Conservation (phyloP, 2,888 invertebrate genomes). For the Thymelicus sylvestris region DNA sequence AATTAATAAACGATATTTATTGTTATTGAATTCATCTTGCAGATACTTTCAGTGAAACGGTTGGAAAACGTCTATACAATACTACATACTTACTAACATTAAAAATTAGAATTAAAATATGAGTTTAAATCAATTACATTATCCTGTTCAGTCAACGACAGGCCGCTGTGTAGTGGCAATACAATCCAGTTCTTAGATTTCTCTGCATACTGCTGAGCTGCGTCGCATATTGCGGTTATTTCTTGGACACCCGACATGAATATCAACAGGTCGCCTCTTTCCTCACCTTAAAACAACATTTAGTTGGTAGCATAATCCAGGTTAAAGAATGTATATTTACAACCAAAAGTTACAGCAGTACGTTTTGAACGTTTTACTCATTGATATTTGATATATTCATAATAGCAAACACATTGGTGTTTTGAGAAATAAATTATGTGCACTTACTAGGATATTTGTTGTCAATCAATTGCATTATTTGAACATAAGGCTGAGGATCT, state of each 20-base stretch:
- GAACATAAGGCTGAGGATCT: constrained; percentile 97
- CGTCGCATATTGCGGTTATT: constrained; percentile 94
- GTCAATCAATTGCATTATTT: constrained; percentile 96
- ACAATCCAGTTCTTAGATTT: constrained; percentile 95
- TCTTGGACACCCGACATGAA: constrained; percentile 98
- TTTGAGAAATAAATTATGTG: neutral
- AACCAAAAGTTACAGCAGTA: too few species aligned
- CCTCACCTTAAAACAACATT: constrained; percentile 80
- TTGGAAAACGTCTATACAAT: too few species aligned
- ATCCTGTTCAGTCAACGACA: constrained; percentile 97
- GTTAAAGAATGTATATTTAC: too few species aligned
- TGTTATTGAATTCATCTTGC: too few species aligned
- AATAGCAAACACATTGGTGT: neutral
- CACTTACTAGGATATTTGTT: constrained; percentile 91
- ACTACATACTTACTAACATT: too few species aligned
- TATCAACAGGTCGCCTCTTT: constrained; percentile 97
- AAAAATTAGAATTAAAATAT: too few species aligned
- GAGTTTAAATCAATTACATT: constrained; percentile 84
- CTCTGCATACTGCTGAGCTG: constrained; percentile 91
- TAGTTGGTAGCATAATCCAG: too few species aligned
- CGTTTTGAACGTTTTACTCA: too few species aligned
- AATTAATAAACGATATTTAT: too few species aligned
- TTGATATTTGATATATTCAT: too few species aligned
- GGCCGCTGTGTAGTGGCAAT: constrained; percentile 95
- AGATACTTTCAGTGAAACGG: too few species aligned